Percentiles rank a stretch among this genome's conserved stretches.
Evolutionary conservation across 2,888 invertebrate species (phyloP).

Genomic region (Andrena bucephala): DNA sequence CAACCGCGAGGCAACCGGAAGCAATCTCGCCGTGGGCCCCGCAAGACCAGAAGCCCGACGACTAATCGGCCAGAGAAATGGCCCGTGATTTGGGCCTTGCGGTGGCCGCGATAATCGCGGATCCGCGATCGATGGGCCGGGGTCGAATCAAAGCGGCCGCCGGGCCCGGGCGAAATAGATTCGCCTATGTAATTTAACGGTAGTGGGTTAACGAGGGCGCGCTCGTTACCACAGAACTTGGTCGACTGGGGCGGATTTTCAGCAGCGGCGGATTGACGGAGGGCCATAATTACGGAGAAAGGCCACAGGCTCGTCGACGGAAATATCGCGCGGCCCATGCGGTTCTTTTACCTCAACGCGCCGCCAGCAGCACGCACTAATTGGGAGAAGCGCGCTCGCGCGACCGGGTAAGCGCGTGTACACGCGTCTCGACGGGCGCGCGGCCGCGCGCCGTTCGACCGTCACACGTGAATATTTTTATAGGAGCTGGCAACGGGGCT

Average conservation of each 20-base stretch:
- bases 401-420: slow-evolving; percentile 63
- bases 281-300: slow-evolving; percentile 75
- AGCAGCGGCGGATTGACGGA: slow-evolving; percentile 73
- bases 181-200: slow-evolving; percentile 66
- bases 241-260: slow-evolving; percentile 62
- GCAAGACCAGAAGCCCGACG: background rate
- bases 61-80: slow-evolving; percentile 3
- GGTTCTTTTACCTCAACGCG: slow-evolving; percentile 80
- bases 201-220: slow-evolving; percentile 70
- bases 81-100: background rate
- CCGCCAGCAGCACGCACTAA: slow-evolving; percentile 80
- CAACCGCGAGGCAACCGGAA: slow-evolving; percentile 30
- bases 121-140: background rate
- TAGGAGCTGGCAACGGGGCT: slow-evolving; percentile 68
- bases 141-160: slow-evolving; percentile 17
- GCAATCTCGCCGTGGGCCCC: background rate
- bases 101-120: background rate
- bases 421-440: slow-evolving; percentile 63
- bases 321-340: slow-evolving; percentile 82
- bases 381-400: slow-evolving; percentile 80
- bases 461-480: slow-evolving; percentile 81
- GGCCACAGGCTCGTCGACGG: slow-evolving; percentile 81
- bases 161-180: slow-evolving; percentile 31
- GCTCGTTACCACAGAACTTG: slow-evolving; percentile 66
- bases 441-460: slow-evolving; percentile 57